A percentile compares a stretch with the other conserved stretches of the same genome.
These are phyloP conservation scores for Actinia tenebrosa DNA, from an alignment of 64 coral and sea anemone species.

Conservation along the genomic window DNA sequence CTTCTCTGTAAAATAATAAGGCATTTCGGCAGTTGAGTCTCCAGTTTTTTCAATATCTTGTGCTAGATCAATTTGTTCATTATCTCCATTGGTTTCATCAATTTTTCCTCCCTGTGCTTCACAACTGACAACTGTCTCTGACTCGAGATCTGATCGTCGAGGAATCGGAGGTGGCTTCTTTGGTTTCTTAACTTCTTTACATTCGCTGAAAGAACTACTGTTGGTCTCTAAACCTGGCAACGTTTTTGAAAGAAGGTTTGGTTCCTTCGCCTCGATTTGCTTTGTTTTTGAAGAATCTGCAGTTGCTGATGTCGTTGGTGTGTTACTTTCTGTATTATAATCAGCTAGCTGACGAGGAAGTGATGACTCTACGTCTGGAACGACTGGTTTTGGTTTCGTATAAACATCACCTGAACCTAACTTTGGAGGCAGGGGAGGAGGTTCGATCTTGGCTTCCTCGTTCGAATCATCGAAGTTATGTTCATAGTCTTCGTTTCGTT, in stretches of 20 bases:
- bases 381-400: constrained; percentile 8
- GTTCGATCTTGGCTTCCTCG: background rate
- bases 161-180: background rate
- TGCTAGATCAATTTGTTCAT: background rate
- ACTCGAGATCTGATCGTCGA: constrained; percentile 4
- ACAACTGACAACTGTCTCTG: background rate
- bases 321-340: background rate
- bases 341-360: background rate
- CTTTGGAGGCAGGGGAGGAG: constrained; percentile 19
- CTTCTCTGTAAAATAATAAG: background rate
- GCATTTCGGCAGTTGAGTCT: background rate
- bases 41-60: background rate
- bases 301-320: constrained; percentile 1
- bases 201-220: background rate
- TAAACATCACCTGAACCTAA: background rate
- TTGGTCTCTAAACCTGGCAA: background rate
- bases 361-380: constrained; percentile 19
- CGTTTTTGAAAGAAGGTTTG: background rate
- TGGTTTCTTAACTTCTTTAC: background rate
- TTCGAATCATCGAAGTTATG: background rate
- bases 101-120: background rate
- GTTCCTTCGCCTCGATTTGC: background rate
- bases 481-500: background rate
- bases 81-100: background rate
- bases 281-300: background rate